Evolutionary conservation across 2,888 invertebrate species (phyloP), one percentile per base, ranked within the genome.

Genomic region (Machimus rusticus): DNA sequence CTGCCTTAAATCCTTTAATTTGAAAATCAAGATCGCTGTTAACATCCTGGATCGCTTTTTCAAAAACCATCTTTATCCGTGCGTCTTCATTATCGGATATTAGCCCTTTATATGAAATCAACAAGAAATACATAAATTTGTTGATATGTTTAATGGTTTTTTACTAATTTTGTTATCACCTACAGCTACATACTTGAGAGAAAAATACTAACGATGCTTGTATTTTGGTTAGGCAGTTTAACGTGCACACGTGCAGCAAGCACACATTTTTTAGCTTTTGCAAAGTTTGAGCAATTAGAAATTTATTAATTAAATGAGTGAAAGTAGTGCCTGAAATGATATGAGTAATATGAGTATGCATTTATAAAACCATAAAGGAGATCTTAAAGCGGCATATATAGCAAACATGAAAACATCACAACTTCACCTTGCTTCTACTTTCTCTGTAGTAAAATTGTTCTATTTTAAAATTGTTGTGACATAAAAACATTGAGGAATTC

Each of bases 61-160:
- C 90, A 87, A 92, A 92, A n/a, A 92, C 90, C 89, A 91, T 91
- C 88, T 91, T 91, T 74, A 92, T 89, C 86, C 91, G 90, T 5
- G 91, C 90, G 87, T 90, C 90, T 23, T 89, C 90, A 43, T 86
- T 89, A 86, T 92, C 93, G 87, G 90, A 91, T 16, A 92, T 88
- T 0, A 92, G 90, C 3, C 92, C 92, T 92, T 66, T 66, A 12
- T 1, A 28, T 12, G 2, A 23, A 66, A 23, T 0, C 51, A 51
- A 28, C 9, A 66, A 23, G 12, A 66, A 55, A 19, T 55, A 19
- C 19, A 6, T 16, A 19, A 55, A 5, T 55, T n/a, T 55, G n/a
- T 55, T 16, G 1, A 31, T 4, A 5, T 3, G 34, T 34, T 34
- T 34, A 4, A 5, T 34, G 5, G 34, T 34, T 34, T 34, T 34